These are phyloP conservation scores for Scophthalmus maximus DNA, from an alignment of 2,113 vertebrate species.

Conservation along the genomic window DNA sequence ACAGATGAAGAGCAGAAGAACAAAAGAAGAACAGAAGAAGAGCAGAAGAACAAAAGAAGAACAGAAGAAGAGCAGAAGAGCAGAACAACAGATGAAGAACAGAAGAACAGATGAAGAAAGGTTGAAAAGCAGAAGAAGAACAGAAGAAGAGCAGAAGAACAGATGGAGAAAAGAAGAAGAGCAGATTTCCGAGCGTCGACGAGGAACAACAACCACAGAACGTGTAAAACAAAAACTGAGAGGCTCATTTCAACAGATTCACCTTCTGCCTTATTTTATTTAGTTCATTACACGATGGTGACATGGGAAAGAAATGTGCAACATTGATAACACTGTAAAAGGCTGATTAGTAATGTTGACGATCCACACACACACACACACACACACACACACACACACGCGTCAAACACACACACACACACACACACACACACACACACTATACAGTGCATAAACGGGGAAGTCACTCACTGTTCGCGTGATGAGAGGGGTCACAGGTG, in stretches of 20 bases:
- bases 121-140: no score
- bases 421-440: neutral
- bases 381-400: neutral
- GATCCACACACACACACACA: neutral
- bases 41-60: no score
- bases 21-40: no score
- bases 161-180: no score
- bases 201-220: neutral
- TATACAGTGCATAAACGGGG: neutral
- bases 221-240: neutral
- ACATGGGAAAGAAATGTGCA: conserved; percentile 4
- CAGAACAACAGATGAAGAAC: no score
- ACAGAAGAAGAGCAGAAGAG: no score
- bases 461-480: neutral
- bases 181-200: no score
- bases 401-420: neutral
- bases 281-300: neutral
- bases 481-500: no score
- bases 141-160: no score
- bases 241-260: neutral
- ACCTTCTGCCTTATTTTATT: conserved; percentile 34
- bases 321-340: conserved; percentile 8
- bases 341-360: neutral
- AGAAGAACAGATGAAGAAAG: no score
- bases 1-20: no score